Percentiles rank a stretch among this genome's conserved stretches.
Conservation (phyloP, 2,797 vertebrate genomes). For the Echiichthys vipera region DNA sequence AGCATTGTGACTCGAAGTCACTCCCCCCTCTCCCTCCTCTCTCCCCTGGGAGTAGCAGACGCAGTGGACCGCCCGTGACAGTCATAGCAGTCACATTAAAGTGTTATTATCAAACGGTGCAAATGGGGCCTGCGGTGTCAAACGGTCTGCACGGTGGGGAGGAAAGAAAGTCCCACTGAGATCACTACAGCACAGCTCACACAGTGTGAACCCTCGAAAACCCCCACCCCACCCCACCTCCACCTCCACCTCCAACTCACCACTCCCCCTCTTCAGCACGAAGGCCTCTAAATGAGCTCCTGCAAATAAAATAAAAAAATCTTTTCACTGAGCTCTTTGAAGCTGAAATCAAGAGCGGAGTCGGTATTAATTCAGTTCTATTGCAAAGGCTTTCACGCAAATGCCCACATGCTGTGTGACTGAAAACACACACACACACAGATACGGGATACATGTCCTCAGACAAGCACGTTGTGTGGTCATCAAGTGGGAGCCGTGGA, state of each 20-base stretch:
- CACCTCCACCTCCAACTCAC: not conserved
- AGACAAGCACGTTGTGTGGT: conserved; percentile 32
- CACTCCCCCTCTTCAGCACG: not conserved
- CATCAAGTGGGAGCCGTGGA: conserved; percentile 25
- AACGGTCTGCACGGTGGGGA: conserved; percentile 22
- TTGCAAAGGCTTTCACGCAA: conserved; percentile 17
- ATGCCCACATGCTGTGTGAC: conserved; percentile 40
- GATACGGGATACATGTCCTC: not conserved
- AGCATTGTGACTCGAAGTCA: conserved; percentile 1
- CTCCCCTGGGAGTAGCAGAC: conserved; percentile 33
- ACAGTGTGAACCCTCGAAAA: conserved; percentile 32
- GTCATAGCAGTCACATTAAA: conserved; percentile 48
- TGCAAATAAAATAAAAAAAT: conserved; percentile 25
- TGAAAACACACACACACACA: conserved; percentile 18
- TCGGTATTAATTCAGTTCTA: conserved; percentile 51
- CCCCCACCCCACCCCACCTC: not conserved
- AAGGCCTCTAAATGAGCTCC: conserved; percentile 22
- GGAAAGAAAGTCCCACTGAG: conserved; percentile 45
- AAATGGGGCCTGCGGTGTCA: conserved; percentile 47
- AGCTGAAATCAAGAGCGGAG: conserved; percentile 31
- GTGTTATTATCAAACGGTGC: conserved; percentile 55
- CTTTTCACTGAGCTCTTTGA: conserved; percentile 41
- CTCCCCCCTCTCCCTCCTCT: not conserved
- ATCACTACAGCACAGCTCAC: conserved; percentile 55
- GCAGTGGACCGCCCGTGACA: conserved; percentile 38